Base-by-base conservation (phyloP, 2,888 invertebrate genomes). In the Lordiphosa andalusiaca region DNA sequence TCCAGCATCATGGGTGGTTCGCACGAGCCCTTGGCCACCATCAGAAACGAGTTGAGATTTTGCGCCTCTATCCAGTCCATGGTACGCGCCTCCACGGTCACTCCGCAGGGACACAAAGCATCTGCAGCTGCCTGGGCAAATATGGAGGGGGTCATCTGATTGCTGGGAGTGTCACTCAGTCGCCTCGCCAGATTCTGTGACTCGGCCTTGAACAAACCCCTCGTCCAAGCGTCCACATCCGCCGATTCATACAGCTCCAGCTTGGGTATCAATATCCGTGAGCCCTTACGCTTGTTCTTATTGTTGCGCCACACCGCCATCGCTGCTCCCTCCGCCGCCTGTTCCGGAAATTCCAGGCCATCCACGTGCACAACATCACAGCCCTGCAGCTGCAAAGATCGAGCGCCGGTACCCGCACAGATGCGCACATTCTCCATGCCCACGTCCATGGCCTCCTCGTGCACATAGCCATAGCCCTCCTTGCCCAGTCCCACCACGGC, bases 151-250 rank as follows among this genome's bases (percentile, higher is more conserved):
- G 95, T 95, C 92, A 95, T 93, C 71, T 92, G 90, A 87, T 95
- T 95, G 9, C 94, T 92, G 0, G 95, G 95, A 4, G 92, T 92
- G 80, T 95, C 95, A 73, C 92, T 91, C 3, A 95, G 88, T 50
- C 91, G 90, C 7, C 95, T 90, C 0, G 94, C 93, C 81, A 94
- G 90, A 86, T 95, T 95, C 88, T 95, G 95, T 0, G 93, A 93
- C 59, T 93, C 92, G 0, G 94, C 94, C 85, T 94, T 92, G 60
- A 93, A 91, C 6, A 91, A 85, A 0, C 95, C 95, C 13, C 92
- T 87, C n/a, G 91, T 90, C 93, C 94, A 95, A 4, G 90, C 88
- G 58, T 91, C 91, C 1, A 88, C 74, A 65, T 91, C 91, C 0
- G 89, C 69, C 3, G 91, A 91, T 48, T 91, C 91, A 59, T 88